A percentile compares a stretch with the other conserved stretches of the same genome.
phyloP scores from a whole-genome alignment of 2,888 invertebrate genomes.

The Limnephilus rhombicus region DNA sequence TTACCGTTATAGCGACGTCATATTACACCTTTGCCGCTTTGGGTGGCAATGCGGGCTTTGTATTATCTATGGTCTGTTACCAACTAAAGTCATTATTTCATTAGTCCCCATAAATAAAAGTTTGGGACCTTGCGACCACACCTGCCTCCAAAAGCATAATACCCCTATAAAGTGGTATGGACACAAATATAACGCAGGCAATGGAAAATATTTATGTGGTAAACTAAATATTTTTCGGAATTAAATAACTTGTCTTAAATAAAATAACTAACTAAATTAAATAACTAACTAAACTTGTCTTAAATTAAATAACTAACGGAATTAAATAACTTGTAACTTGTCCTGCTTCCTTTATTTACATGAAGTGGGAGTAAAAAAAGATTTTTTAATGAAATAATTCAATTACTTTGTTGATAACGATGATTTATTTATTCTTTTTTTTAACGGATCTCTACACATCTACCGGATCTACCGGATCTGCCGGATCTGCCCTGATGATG shows the following conservation, averaged over 20 bases:
- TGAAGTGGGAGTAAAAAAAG: too few species aligned
- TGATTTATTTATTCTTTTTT: too few species aligned
- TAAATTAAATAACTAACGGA: too few species aligned
- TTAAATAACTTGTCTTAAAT: neutral
- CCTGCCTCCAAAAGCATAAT: conserved; percentile 22
- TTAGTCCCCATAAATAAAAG: conserved; percentile 62
- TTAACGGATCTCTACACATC: too few species aligned
- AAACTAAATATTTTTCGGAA: neutral
- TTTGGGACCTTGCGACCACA: conserved; percentile 38
- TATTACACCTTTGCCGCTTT: conserved; percentile 42
- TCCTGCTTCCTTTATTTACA: too few species aligned
- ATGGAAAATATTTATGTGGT: neutral
- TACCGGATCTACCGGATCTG: too few species aligned
- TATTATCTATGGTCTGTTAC: conserved; percentile 31
- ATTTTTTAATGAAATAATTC: too few species aligned
- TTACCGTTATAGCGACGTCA: neutral
- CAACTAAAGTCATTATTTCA: conserved; percentile 58
- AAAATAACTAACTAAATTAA: too few species aligned
- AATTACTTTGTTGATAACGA: too few species aligned
- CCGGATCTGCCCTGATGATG: too few species aligned
- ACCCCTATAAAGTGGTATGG: conserved; percentile 4
- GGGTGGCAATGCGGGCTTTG: conserved; percentile 56
- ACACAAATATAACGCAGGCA: neutral
- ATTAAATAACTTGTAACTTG: too few species aligned
- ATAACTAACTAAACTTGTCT: too few species aligned